These are phyloP conservation scores for Trachelipus rathkii DNA, from an alignment of 1,140 invertebrate species.

Conservation along the genomic window DNA sequence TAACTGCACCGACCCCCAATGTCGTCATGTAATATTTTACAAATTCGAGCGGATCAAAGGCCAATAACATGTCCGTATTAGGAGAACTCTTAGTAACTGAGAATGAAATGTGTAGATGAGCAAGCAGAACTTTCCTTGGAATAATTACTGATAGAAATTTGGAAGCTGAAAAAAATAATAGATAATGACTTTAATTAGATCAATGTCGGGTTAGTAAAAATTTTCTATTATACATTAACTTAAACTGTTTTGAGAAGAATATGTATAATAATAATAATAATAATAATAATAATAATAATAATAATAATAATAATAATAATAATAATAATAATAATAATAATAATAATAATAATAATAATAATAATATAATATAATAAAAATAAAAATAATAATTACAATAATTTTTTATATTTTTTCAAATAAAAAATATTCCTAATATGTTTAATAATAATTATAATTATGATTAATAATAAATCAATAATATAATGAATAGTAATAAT, in stretches of 20 bases:
- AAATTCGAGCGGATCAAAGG: slow-evolving; percentile 52
- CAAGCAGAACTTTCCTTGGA: slow-evolving; percentile 53
- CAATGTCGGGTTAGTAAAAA: slow-evolving; percentile 52
- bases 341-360: background rate
- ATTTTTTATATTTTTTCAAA: too few species aligned
- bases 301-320: background rate
- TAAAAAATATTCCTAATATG: too few species aligned
- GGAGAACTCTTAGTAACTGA: slow-evolving; percentile 54
- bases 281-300: background rate
- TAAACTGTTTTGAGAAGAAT: slow-evolving; percentile 16
- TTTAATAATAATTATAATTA: too few species aligned
- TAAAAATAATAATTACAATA: too few species aligned
- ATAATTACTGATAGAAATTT: slow-evolving; percentile 57
- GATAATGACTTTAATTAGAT: slow-evolving; percentile 55
- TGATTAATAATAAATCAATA: too few species aligned
- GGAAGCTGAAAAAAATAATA: slow-evolving; percentile 56
- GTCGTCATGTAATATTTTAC: slow-evolving; percentile 55
- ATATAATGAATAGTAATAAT: too few species aligned
- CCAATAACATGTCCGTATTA: slow-evolving; percentile 53
- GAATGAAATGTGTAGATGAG: slow-evolving; percentile 54
- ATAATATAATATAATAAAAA: background rate
- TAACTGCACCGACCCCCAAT: slow-evolving; percentile 55
- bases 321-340: background rate
- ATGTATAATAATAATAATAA: background rate
- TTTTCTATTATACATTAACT: background rate